Evolutionary conservation across 2,113 vertebrate genomes (phyloP), one percentile per base, ranked within the genome.

Genomic region (Synodontis membranacea): DNA sequence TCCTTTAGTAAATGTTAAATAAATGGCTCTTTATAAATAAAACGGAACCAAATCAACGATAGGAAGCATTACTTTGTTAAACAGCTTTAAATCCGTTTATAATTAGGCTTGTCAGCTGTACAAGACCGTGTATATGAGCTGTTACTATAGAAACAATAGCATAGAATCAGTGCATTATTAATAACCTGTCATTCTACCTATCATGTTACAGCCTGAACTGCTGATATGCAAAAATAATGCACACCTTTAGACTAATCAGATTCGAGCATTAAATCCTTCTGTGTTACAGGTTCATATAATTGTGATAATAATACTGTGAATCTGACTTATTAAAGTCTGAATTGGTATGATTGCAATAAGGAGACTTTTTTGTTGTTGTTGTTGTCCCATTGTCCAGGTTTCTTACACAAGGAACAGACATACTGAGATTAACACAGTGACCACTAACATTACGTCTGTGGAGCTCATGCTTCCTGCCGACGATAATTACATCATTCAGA

Each of bases 401-500:
- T 95, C 97, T 83, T 99, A 96, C 94, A 94, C 96, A 92, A 96
- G 94, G 78, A 94, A 95, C 94, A 94, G 93, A 44, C 97, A 97
- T 91, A 92, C 89, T 85, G 85, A 89, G 1, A 62, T 94, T 75
- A 95, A 93, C 10, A 94, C 94, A 1, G 92, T 99, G 89, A 95
- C 86, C 84, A 97, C 97, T 0, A 94, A 93, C 81, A 93, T 91
- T 52, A 96, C 97, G 0, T 95, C 94, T 0, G 97, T 95, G 0
- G 97, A 98, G 91, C 94, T 99, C 72, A 83, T 93, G 84, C 96
- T 99, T n/a, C 94, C 93, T 1, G 89, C 93, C 0, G 92, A 96
- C 0, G 96, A 97, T 3, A 97, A 98, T 86, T 99, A 97, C 89
- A 82, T 96, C 11, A 96, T 99, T 85, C 95, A 96, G 91, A 95